Base-by-base conservation (phyloP, 2,888 invertebrate species). In the Lissonota sp. region DNA sequence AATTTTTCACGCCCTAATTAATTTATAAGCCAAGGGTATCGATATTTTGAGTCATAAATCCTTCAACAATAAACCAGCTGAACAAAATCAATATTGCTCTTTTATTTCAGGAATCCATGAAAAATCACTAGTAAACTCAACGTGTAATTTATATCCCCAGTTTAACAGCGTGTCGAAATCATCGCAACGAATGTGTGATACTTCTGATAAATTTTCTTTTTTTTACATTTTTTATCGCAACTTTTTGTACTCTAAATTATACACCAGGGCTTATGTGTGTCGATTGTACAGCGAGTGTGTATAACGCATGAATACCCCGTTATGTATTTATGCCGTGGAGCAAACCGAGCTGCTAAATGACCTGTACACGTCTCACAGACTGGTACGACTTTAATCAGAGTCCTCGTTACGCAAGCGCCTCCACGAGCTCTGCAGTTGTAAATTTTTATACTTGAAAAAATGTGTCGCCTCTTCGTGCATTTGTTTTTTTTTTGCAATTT, bases 351-450 rank as follows among this genome's bases (percentile, higher is more conserved):
- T 70, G 82, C 83, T 75, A 79, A 82, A 83, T 77, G 82, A 82
- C 82, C 82, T 74, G 84, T 85, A 60, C 26, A 26, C 74, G 84
- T 86, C 86, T 86, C 78, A 58, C 85, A 77, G 86, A 86, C 86
- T 87, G 89, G 87, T 88, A 88, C 88, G 84, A 82, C 7, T 14
- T 86, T 88, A 87, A 88, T 89, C 87, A 80, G 84, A 82, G 82
- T 86, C 26, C 26, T 87, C 83, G 87, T 89, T 89, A 88, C 88
- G 88, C 86, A 89, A 88, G 85, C 49, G 49, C 12, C 4, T 26
- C 26, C n/a, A 10, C 49, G 49, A 49, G 49, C 5, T n/a, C 49
- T 12, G 14, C n/a, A 5, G 53, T 53, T 53, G 14, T 14, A 53
- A 53, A 26, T 26, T 26, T 26, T 26, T 53, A 53, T 53, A 53